Base-by-base conservation (phyloP, 1,140 invertebrate species). In the Elysia chlorotica region DNA sequence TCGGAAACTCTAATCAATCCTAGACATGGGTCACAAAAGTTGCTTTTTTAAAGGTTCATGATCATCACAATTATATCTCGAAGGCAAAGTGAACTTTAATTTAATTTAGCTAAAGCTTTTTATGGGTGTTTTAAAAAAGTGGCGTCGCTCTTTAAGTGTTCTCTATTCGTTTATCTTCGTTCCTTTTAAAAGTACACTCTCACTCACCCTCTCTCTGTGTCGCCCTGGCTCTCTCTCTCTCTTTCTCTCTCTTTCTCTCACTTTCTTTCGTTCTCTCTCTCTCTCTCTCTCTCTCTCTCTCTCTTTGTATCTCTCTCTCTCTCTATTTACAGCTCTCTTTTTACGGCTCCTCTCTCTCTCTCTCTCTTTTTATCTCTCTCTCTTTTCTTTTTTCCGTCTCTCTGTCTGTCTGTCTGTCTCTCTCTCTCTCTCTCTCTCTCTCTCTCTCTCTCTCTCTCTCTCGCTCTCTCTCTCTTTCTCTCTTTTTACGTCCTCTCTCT, bases 81-180 rank as follows among this genome's bases (percentile, higher is more conserved):
- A n/a, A 48, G n/a, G 10, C 10, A n/a, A 48, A n/a, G 10, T 48
- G 10, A n/a, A 14, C 41, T 14, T 48, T 48, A 48, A 14, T 48
- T n/a, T n/a, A 14, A 14, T 48, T 14, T n/a, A 14, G 41, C 41
- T 48, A 48, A n/a, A 48, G 21, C 41, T 72, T 72, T 28, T 59
- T 59, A 72, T 72, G 38, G 59, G 38, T 79, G n/a, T 67, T 83
- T 66, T 74, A 79, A 68, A 81, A 82, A 77, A 73, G 75, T 66
- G 33, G 10, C 28, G 28, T 31, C 10, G 30, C 2, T 33, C 21
- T 23, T 33, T 71, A 56, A 53, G 14, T 62, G 5, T 48, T 28
- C 65, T 41, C 53, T 61, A 35, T 30, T 28, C 19, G 33, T 41
- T 28, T 25, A 53, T 36, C 23, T 25, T 33, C 37, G 21, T 37